Evolutionary conservation across 2,888 invertebrate genomes (phyloP), one percentile per base, ranked within the genome.

Genomic region (Lathronympha strigana): DNA sequence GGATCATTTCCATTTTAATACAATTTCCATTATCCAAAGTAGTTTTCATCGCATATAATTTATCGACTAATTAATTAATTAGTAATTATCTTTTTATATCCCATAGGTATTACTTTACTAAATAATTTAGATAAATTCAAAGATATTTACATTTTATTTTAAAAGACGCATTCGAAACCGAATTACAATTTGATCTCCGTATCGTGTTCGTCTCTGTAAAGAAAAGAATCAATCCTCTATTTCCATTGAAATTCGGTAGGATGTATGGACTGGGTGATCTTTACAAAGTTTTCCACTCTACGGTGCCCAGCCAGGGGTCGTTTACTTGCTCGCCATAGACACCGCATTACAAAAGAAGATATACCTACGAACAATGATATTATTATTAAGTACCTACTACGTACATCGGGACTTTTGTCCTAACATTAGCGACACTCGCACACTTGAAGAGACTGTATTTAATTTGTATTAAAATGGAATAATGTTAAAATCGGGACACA

Each of bases 211-310:
- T 49, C 38, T 23, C 54, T 61, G 58, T 45, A 54, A 40, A 47
- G 47, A 60, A 64, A 54, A 38, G 36, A 38, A 54, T 49, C 61
- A 40, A 54, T 61, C 21, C 38, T 60, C 66, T 49, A 47, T 66
- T 64, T 38, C 60, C 38, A 66, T 66, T 66, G 66, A 61, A 66
- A 54, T 61, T 66, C 15, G 51, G 60, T 51, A 54, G 66, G 66
- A 66, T 66, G 38, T 66, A 66, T 49, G 66, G 66, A 28, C 49
- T 53, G 66, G 61, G 66, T 61, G 66, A 66, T 66, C 66, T 54
- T 45, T 47, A 68, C 64, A 64, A 68, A 70, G 67, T 68, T 68
- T 70, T 68, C 70, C 67, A 66, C 67, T 67, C 58, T 43, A 43
- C 47, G 47, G 54, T 54, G 31, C 33, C 36, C 61, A n/a, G 55